phyloP scores from a whole-genome alignment of 2,797 vertebrate species.

The Oreortyx pictus region DNA sequence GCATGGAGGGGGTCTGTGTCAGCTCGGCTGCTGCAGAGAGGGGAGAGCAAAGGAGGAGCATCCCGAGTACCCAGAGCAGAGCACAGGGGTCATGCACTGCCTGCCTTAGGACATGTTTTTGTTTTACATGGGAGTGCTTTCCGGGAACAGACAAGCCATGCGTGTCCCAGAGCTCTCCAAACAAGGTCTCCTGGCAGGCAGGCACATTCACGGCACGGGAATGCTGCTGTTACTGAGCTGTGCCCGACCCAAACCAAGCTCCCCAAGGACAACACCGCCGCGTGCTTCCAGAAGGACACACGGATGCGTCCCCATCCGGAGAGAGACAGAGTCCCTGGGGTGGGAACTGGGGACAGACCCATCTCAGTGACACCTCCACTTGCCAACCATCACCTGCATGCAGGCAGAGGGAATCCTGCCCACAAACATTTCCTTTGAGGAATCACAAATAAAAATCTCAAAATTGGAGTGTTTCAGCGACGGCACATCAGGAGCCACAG shows the following conservation, averaged over 20 bases:
- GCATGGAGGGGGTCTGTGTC: not conserved
- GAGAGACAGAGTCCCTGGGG: not conserved
- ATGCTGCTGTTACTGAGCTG: constrained; percentile 42
- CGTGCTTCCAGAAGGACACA: accelerated
- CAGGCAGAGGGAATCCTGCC: accelerated
- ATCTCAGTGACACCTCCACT: not conserved
- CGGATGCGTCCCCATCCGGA: accelerated
- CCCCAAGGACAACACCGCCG: not conserved
- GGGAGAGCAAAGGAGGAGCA: not conserved
- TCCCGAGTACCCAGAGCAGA: not conserved
- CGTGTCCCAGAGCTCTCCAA: constrained; percentile 34
- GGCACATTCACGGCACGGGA: constrained; percentile 55
- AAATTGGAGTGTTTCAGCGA: not conserved
- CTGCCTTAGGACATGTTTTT: constrained; percentile 33
- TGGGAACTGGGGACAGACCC: not conserved
- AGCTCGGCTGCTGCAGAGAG: not conserved
- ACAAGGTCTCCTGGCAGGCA: constrained; percentile 48
- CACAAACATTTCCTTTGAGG: not conserved
- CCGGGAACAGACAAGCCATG: constrained; percentile 49
- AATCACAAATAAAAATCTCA: not conserved
- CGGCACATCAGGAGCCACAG: not conserved
- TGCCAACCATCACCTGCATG: not conserved
- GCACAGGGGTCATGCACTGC: not conserved
- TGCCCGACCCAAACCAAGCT: constrained; percentile 12
- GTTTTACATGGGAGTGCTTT: constrained; percentile 42